phyloP scores from a whole-genome alignment of 1,140 invertebrate species.

The Tribolium castaneum region DNA sequence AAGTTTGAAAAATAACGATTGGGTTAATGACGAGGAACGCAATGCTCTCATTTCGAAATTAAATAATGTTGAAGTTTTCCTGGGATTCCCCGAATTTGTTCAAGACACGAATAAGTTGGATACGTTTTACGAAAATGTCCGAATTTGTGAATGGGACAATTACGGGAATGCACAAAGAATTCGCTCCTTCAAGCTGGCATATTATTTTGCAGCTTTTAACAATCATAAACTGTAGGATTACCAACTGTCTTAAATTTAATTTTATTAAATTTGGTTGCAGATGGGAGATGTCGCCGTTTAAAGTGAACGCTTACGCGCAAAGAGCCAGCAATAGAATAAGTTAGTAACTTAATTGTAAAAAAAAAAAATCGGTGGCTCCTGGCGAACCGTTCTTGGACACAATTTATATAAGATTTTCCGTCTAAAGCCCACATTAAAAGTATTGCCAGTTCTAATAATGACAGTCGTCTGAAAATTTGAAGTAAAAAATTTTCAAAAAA shows the following conservation, averaged over 20 bases:
- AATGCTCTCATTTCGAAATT: slow-evolving; percentile 51
- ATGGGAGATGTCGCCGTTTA: slow-evolving; percentile 58
- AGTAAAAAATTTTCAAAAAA: too few species aligned
- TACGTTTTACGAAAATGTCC: slow-evolving; percentile 55
- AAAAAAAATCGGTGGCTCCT: too few species aligned
- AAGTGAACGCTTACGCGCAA: slow-evolving; percentile 59
- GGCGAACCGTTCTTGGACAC: too few species aligned
- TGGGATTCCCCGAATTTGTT: slow-evolving; percentile 56
- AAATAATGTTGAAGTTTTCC: slow-evolving; percentile 52
- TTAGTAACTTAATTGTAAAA: slow-evolving; percentile 56
- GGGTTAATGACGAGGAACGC: slow-evolving; percentile 76
- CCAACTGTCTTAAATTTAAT: neutral
- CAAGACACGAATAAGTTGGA: slow-evolving; percentile 47
- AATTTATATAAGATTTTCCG: too few species aligned
- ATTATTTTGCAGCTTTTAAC: slow-evolving; percentile 49
- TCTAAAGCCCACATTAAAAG: too few species aligned
- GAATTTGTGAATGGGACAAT: slow-evolving; percentile 58
- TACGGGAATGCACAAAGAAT: slow-evolving; percentile 58
- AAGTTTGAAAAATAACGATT: slow-evolving; percentile 75
- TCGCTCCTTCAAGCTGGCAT: slow-evolving; percentile 55
- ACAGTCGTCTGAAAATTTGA: too few species aligned
- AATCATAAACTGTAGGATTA: neutral
- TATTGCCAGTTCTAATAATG: too few species aligned
- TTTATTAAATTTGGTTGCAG: slow-evolving; percentile 51
- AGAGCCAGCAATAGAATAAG: slow-evolving; percentile 57